A percentile compares a stretch with the other conserved stretches of the same genome.
Conservation (phyloP, 2,888 invertebrate species). For the Platerodrilus igneus region DNA sequence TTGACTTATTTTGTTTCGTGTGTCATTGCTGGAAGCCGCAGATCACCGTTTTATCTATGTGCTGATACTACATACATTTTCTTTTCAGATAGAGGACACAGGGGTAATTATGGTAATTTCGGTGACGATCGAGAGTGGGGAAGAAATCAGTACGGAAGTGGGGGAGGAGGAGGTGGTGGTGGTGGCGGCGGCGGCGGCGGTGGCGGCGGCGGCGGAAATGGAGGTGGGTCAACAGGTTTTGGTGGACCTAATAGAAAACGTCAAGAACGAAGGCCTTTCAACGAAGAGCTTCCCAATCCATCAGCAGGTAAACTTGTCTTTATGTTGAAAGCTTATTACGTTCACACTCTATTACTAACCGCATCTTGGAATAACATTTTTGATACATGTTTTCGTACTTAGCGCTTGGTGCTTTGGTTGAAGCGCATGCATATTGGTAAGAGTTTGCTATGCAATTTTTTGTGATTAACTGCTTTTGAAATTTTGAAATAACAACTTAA, state of each 20-base stretch:
- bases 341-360: no score
- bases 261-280: conserved; percentile 38
- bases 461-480: no score
- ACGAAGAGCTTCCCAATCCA: conserved; percentile 41
- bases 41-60: not conserved
- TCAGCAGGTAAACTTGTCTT: conserved; percentile 42
- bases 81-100: conserved; percentile 44
- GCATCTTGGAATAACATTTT: no score
- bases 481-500: no score
- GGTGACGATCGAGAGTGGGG: conserved; percentile 48
- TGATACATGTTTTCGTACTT: no score
- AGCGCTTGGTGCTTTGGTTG: no score
- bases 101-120: conserved; percentile 52
- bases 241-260: conserved; percentile 35
- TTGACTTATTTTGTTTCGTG: no score
- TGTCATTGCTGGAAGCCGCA: no score
- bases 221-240: conserved; percentile 28
- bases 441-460: no score
- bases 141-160: conserved; percentile 36
- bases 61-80: not conserved
- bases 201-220: conserved; percentile 26
- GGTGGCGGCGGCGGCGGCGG: conserved; percentile 38
- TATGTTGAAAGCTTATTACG: no score
- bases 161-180: conserved; percentile 44
- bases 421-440: no score